Conservation (phyloP, 2,888 invertebrate species). For the Odontocerum albicorne region DNA sequence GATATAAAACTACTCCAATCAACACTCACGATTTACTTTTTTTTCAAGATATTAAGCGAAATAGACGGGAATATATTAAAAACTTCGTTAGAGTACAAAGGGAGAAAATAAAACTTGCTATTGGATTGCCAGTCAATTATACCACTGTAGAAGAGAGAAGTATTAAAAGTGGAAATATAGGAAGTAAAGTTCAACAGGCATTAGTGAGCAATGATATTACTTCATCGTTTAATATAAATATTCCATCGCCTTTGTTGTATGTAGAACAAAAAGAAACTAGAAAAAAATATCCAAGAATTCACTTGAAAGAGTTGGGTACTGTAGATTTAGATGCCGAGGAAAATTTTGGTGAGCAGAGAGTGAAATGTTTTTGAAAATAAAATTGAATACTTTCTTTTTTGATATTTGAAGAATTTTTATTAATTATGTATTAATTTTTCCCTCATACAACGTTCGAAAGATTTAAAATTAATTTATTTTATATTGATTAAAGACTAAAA, state of each 20-base stretch:
- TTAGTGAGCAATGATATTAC: neutral
- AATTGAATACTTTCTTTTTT: too few relatives aligned
- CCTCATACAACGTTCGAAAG: too few relatives aligned
- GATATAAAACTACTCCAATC: constrained; percentile 9
- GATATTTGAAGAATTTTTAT: too few relatives aligned
- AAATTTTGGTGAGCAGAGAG: constrained; percentile 27
- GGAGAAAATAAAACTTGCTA: neutral
- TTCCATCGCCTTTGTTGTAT: constrained; percentile 3
- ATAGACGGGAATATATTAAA: constrained; percentile 4
- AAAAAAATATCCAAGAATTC: neutral
- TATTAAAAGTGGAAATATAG: neutral
- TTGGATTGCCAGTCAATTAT: neutral
- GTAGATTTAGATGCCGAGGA: constrained; percentile 30
- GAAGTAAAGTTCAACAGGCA: too few relatives aligned
- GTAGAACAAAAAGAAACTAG: constrained; percentile 3
- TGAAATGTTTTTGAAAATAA: neutral
- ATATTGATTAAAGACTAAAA: neutral
- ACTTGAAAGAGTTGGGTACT: constrained; percentile 22
- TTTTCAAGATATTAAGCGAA: constrained; percentile 15
- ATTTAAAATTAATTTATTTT: neutral
- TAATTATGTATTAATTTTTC: too few relatives aligned
- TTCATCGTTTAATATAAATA: neutral
- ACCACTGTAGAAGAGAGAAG: neutral
- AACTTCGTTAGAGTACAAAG: constrained; percentile 2
- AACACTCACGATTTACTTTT: constrained; percentile 2